phyloP scores from a whole-genome alignment of 2,797 vertebrate genomes.

The Gephyroberyx darwinii region DNA sequence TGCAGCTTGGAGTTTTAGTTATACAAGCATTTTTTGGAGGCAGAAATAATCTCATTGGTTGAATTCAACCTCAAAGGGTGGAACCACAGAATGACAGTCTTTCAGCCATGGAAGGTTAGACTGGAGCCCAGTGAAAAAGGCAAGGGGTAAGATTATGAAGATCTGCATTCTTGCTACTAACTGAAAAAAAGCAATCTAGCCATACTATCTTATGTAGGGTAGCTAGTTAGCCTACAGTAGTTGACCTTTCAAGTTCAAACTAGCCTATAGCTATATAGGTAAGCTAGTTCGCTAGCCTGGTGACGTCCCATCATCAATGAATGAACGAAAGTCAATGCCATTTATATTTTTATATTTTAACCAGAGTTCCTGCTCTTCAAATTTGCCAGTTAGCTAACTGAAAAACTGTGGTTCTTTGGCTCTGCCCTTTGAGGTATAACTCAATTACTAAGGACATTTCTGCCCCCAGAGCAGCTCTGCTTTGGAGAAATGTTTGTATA shows the following conservation, averaged over 20 bases:
- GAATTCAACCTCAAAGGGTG: constrained; percentile 59
- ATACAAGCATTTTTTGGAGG: constrained; percentile 58
- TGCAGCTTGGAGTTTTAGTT: constrained; percentile 16
- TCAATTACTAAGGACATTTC: constrained; percentile 53
- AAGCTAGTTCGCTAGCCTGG: constrained; percentile 15
- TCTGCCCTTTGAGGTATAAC: constrained; percentile 57
- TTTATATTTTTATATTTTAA: constrained; percentile 17
- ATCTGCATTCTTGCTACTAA: constrained; percentile 58
- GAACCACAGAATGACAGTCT: constrained; percentile 48
- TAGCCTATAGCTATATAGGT: background rate
- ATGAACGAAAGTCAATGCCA: constrained; percentile 25
- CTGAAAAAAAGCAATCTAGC: constrained; percentile 34
- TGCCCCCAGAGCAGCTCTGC: constrained; percentile 65
- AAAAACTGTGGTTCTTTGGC: constrained; percentile 30
- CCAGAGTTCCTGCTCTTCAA: constrained; percentile 50
- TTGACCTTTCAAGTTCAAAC: constrained; percentile 25
- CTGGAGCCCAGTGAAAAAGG: constrained; percentile 72
- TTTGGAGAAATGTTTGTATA: constrained; percentile 47
- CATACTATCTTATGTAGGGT: constrained; percentile 33
- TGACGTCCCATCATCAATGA: constrained; percentile 26
- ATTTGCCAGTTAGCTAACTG: constrained; percentile 24
- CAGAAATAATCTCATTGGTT: constrained; percentile 46
- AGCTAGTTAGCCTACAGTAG: constrained; percentile 25
- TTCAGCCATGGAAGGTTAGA: constrained; percentile 48
- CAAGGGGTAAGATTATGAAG: constrained; percentile 61